These are phyloP conservation scores for Diabrotica virgifera DNA, from an alignment of 1,140 invertebrate genomes.

Conservation along the genomic window DNA sequence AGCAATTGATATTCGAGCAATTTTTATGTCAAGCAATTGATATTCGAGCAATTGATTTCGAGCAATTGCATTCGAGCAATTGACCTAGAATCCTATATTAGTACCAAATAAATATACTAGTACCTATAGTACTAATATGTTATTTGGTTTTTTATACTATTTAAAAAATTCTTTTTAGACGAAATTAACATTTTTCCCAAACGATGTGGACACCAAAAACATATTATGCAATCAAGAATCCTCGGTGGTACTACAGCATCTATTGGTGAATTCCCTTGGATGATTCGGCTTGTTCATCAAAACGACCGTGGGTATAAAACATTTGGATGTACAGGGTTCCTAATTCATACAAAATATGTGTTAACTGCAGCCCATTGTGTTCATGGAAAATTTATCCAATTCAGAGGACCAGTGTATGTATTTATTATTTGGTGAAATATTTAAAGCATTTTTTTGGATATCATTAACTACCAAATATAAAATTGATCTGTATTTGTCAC, in stretches of 20 bases:
- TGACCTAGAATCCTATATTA: no score
- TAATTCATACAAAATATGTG: conserved; percentile 52
- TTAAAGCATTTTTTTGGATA: not conserved
- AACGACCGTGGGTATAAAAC: conserved; percentile 26
- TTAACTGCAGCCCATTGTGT: conserved; percentile 59
- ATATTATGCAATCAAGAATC: conserved; percentile 34
- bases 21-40: no score
- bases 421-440: not conserved
- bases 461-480: no score
- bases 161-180: not conserved
- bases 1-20: no score
- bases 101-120: not conserved
- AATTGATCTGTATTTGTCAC: no score
- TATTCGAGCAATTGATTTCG: no score
- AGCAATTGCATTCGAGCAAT: no score
- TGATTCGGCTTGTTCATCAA: conserved; percentile 40
- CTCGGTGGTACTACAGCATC: conserved; percentile 45
- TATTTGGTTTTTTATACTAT: not conserved
- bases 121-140: not conserved
- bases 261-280: conserved; percentile 56
- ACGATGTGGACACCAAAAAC: conserved; percentile 38
- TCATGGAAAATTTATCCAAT: conserved; percentile 13
- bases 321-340: conserved; percentile 52
- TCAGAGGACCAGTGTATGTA: conserved; percentile 30
- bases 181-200: conserved; percentile 32